Percentiles rank a stretch among this genome's conserved stretches.
These are phyloP conservation scores for Vultur gryphus DNA, from an alignment of 2,797 vertebrate species.

Conservation along the genomic window DNA sequence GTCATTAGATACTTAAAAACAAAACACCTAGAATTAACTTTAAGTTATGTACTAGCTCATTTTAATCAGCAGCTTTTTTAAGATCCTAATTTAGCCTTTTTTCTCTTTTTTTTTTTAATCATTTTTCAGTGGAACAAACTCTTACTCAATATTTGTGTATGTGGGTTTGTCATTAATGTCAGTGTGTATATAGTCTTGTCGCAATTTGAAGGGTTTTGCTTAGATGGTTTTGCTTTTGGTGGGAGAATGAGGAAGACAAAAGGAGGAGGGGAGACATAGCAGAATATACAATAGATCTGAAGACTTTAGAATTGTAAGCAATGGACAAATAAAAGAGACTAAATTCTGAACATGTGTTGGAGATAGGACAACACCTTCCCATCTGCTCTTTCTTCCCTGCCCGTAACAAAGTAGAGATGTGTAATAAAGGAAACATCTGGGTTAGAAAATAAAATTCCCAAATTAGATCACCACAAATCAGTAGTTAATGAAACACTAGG, in stretches of 20 bases:
- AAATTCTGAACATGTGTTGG: not conserved
- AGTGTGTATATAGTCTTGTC: not conserved
- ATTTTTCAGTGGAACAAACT: not conserved
- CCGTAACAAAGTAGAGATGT: not conserved
- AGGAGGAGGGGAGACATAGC: not conserved
- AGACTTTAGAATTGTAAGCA: not conserved
- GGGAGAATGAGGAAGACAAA: not conserved
- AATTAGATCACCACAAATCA: conserved; percentile 55
- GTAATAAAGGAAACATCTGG: conserved; percentile 52
- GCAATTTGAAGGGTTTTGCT: not conserved
- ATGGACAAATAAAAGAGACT: not conserved
- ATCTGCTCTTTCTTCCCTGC: not conserved
- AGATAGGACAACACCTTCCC: not conserved
- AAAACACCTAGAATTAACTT: not conserved
- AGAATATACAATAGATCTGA: not conserved
- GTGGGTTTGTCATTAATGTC: not conserved
- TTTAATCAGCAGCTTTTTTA: not conserved
- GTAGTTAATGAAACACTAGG: conserved; percentile 5
- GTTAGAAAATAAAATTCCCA: conserved; percentile 52
- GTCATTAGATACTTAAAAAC: not conserved
- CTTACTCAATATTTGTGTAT: not conserved
- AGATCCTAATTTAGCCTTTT: not conserved
- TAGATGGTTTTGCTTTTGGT: not conserved
- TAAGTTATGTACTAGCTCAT: not conserved
- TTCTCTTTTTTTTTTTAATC: not conserved